These are phyloP conservation scores for Zaprionus lachaisei DNA, from an alignment of 1,140 invertebrate species.

Conservation along the genomic window DNA sequence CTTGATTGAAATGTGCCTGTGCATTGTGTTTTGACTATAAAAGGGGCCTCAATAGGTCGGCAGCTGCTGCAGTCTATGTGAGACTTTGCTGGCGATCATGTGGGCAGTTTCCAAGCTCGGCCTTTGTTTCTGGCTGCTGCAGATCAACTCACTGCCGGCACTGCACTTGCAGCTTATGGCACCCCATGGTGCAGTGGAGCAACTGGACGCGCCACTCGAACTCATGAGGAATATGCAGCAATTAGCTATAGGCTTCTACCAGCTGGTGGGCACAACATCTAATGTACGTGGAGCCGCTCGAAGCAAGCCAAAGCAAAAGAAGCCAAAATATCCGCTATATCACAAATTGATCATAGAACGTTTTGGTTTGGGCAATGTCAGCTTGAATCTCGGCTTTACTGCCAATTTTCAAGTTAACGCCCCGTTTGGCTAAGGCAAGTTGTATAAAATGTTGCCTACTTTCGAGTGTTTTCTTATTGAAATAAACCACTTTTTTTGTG, in stretches of 20 bases:
- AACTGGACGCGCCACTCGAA: constrained; percentile 19
- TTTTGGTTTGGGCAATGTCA: constrained; percentile 58
- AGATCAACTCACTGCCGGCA: not conserved
- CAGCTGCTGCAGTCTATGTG: constrained; percentile 1
- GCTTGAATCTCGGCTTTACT: constrained; percentile 52
- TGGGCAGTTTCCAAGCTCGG: not conserved
- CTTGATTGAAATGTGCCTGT: constrained; percentile 28
- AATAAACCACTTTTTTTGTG: not conserved
- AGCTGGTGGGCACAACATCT: constrained; percentile 16
- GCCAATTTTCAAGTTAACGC: constrained; percentile 54
- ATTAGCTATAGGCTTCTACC: constrained; percentile 28
- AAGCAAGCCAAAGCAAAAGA: constrained; percentile 51
- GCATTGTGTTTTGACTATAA: constrained; percentile 22
- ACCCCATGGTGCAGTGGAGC: not conserved
- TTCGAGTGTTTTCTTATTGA: not conserved
- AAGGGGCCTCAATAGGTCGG: not conserved
- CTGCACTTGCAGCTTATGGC: not conserved
- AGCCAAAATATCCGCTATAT: constrained; percentile 29
- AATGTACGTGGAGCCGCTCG: constrained; percentile 6
- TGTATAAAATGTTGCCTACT: constrained; percentile 28
- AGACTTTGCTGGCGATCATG: constrained; percentile 5
- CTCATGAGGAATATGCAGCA: constrained; percentile 42
- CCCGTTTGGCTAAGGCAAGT: constrained; percentile 38
- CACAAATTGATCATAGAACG: constrained; percentile 51
- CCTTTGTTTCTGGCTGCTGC: not conserved